These are phyloP conservation scores for Lophotis ruficrista DNA, from an alignment of 2,113 vertebrate genomes.

Conservation along the genomic window DNA sequence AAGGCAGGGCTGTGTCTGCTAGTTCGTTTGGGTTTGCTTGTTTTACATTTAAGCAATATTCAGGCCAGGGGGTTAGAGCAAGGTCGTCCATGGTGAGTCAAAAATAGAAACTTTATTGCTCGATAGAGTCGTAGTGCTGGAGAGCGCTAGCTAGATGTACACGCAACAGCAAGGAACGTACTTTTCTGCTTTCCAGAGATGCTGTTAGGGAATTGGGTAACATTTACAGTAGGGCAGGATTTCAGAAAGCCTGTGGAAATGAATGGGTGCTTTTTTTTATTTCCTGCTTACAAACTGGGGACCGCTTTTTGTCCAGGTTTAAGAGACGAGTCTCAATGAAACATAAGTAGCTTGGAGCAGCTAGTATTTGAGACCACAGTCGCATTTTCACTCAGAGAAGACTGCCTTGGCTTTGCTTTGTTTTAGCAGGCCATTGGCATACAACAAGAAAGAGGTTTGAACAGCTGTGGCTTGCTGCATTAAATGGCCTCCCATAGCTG, in stretches of 20 bases:
- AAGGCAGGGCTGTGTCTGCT: not conserved
- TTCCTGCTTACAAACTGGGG: not conserved
- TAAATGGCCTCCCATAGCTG: constrained; percentile 22
- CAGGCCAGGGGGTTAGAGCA: not conserved
- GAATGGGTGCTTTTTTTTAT: not conserved
- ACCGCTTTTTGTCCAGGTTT: not conserved
- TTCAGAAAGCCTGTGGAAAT: constrained; percentile 4
- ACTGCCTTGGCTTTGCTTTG: not conserved
- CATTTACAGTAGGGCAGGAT: not conserved
- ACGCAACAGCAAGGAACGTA: not conserved
- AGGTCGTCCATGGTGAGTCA: constrained; percentile 13
- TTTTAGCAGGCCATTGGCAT: constrained; percentile 4
- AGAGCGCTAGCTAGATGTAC: not conserved
- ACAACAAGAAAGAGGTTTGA: not conserved
- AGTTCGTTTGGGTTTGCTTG: not conserved
- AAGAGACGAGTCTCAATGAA: not conserved
- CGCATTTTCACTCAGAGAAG: not conserved
- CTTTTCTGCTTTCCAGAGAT: constrained; percentile 28
- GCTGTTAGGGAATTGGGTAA: not conserved
- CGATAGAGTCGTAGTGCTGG: constrained; percentile 20
- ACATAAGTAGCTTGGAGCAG: not conserved
- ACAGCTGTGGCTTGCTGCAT: not conserved
- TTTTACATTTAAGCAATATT: not conserved
- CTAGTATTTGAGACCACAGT: not conserved
- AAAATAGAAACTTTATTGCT: constrained; percentile 58